Base-by-base conservation (phyloP, 37 sponge, comb jelly and placozoan species). In the Eunapius fragilis region DNA sequence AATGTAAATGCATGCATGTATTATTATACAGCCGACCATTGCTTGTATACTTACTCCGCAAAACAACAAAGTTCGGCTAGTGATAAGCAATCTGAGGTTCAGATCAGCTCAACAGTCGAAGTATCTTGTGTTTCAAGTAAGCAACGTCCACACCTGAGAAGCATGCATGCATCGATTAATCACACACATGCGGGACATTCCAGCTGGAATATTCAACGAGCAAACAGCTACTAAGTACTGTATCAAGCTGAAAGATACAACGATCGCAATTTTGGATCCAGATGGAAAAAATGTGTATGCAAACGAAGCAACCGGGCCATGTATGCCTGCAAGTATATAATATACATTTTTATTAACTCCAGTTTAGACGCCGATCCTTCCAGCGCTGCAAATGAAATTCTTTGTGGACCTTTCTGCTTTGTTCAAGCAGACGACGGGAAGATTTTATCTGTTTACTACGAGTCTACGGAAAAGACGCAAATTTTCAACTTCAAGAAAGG, bases 401-500 rank as follows among this genome's bases (percentile, higher is more conserved):
- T 70, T 37, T 12, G 36, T 25, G 27, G 33, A 28, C 37, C 48
- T 19, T 87, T 87, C 45, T 81, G 82, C 69, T 87, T 87, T 30
- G 38, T 81, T 27, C 81, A 80, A 33, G 74, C 84, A 9, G 35
- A n/a, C 13, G 84, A 89, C 78, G 89, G 89, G 14, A 71, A 50
- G 50, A 71, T 89, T 71, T 80, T 77, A 12, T 72, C 68, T 0
- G 84, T 89, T 19, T 23, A 68, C 13, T 58, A 89, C 49, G 67
- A 72, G n/a, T 14, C 13, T 3, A 30, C 25, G 79, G 89, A 84
- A 41, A 74, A 32, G 41, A 11, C 14, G 13, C 35, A 83, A 27
- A 80, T 45, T 2, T 73, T 79, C 33, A 89, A 89, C 79, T 83
- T 83, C 74, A 89, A 89, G 84, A 89, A 84, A 45, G 35, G 75